Evolutionary conservation across 2,888 invertebrate genomes (phyloP), one percentile per base, ranked within the genome.

Genomic region (Sericinus montela): DNA sequence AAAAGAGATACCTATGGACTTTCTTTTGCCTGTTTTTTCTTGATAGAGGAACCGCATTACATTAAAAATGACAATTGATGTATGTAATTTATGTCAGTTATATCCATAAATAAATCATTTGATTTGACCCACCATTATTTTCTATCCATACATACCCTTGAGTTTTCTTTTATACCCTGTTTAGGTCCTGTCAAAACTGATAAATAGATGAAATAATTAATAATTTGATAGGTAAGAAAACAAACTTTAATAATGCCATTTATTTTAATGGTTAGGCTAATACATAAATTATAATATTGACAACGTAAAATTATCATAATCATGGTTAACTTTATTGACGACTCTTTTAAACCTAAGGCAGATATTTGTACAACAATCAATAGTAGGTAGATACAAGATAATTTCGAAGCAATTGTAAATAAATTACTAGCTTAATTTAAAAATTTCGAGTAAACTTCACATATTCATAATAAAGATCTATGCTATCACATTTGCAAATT

Each of bases 241-340:
- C 30, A 11, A 29, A 30, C 30, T 50, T 38, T 72, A 68, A 72
- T 81, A 74, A 80, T 80, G 79, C 78, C 76, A 77, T 83, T 86
- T 85, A 86, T 84, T 82, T 80, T 36, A 62, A 78, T 79, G 70
- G 85, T 85, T 85, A 85, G 75, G 69, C 78, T 80, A 78, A 71
- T 77, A 80, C 75, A 84, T 81, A 84, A 80, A 83, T 82, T 69
- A 80, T 73, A 74, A 63, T 63, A 64, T 76, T 68, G 71, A 71
- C 67, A 71, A 63, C 61, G 67, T 81, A 79, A 74, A 78, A 67
- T 67, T 75, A 70, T 72, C 66, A 57, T 63, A 57, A 70, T 69
- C 70, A 81, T 77, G 79, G 81, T 87, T 84, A 86, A 80, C 78
- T 78, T 50, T 45, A 72, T 76, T 65, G 65, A 80, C 73, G 62